Conservation (phyloP, 2,888 invertebrate species). For the Lymantria dispar region DNA sequence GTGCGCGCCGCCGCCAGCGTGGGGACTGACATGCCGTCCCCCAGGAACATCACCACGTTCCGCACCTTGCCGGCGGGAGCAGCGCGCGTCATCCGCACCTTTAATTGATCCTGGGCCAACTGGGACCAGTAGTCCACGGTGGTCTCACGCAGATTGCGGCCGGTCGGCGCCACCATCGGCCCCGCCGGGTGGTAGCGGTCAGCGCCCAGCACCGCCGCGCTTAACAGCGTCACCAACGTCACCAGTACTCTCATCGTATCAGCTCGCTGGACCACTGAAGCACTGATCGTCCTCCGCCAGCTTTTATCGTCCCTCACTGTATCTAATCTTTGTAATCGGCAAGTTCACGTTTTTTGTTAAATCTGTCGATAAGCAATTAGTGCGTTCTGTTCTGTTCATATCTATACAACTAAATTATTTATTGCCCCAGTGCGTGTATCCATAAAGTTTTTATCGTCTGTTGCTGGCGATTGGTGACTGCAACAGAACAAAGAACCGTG, state of each 20-base stretch:
- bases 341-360: no score
- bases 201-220: constrained; percentile 4
- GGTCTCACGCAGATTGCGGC: constrained; percentile 19
- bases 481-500: no score
- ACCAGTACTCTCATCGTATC: not conserved
- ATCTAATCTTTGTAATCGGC: not conserved
- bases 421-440: no score
- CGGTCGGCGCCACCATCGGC: constrained; percentile 45
- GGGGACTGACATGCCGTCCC: constrained; percentile 89
- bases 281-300: not conserved
- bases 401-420: no score
- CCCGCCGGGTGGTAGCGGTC: constrained; percentile 20
- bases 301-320: not conserved
- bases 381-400: no score
- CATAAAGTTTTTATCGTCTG: not conserved
- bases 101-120: not conserved
- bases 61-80: constrained; percentile 24
- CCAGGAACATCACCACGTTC: constrained; percentile 87
- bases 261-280: not conserved
- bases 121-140: constrained; percentile 17
- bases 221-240: not conserved
- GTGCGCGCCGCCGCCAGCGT: constrained; percentile 86
- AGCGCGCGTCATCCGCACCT: not conserved
- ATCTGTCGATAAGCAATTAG: no score
- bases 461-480: no score